Evolutionary conservation across 2,113 vertebrate genomes (phyloP).

Genomic region (Baryphthengus martii): DNA sequence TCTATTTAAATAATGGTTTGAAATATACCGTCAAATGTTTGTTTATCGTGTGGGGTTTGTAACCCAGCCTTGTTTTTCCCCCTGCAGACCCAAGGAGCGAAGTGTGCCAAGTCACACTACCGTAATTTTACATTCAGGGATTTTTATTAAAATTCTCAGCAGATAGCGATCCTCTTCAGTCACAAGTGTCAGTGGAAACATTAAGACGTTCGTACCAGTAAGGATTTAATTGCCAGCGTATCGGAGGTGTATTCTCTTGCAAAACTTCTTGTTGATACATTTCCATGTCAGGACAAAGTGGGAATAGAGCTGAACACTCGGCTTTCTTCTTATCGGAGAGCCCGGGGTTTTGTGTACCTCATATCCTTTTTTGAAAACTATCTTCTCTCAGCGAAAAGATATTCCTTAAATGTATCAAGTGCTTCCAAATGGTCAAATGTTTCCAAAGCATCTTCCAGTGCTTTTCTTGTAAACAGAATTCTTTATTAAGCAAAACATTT

Average conservation of each 20-base stretch:
- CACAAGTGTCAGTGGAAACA: not conserved
- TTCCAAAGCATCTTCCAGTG: not conserved
- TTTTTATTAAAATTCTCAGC: not conserved
- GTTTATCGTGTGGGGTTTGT: not conserved
- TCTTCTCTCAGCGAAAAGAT: not conserved
- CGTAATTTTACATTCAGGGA: not conserved
- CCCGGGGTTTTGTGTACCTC: not conserved
- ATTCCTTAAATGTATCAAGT: not conserved
- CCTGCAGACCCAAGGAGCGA: not conserved
- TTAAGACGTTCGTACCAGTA: not conserved
- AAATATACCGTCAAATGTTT: not conserved
- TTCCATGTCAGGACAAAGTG: not conserved
- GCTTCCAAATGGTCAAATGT: not conserved
- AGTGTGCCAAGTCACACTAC: not conserved
- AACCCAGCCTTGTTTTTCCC: not conserved
- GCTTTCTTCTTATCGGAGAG: not conserved
- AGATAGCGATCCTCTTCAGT: not conserved
- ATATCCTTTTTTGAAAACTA: not conserved
- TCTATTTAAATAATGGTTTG: slow-evolving; percentile 32
- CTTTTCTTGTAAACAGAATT: slow-evolving; percentile 8
- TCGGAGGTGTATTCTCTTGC: not conserved
- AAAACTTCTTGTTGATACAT: not conserved
- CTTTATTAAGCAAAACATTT: not conserved
- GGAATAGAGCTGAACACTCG: not conserved
- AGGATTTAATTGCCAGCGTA: not conserved